Evolutionary conservation across 2,797 vertebrate genomes (phyloP).

Genomic region (Eutrigla gurnardus): DNA sequence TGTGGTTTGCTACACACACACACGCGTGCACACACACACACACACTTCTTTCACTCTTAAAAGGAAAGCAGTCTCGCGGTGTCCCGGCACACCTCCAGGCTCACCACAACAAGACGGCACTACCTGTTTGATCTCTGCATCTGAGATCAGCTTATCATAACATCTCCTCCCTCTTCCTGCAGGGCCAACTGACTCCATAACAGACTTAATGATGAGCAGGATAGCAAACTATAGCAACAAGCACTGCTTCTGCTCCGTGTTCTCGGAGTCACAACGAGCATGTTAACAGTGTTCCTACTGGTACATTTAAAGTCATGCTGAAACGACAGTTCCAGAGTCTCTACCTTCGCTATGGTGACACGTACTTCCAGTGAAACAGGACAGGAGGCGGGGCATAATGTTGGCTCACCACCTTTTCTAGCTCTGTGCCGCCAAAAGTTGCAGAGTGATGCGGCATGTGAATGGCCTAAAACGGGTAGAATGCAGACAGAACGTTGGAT

Average conservation of each 20-base stretch:
- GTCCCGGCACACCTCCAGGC: slow-evolving; percentile 31
- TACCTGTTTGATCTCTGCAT: slow-evolving; percentile 50
- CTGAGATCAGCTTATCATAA: slow-evolving; percentile 43
- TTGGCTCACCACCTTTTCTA: no score
- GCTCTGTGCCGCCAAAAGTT: no score
- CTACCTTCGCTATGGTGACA: neutral
- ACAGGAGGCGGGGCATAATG: no score
- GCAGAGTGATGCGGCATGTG: no score
- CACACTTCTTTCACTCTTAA: slow-evolving; percentile 4
- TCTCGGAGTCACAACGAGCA: neutral
- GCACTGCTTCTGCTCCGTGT: neutral
- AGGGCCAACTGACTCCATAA: slow-evolving; percentile 23
- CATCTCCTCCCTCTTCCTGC: slow-evolving; percentile 45
- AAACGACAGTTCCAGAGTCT: neutral
- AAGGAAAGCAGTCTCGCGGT: slow-evolving; percentile 17
- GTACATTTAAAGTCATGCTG: no score
- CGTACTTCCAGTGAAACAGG: no score
- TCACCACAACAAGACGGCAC: slow-evolving; percentile 36
- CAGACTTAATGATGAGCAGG: slow-evolving; percentile 20
- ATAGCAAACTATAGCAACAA: neutral
- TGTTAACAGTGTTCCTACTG: neutral
- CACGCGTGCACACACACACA: neutral
- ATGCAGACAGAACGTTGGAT: no score
- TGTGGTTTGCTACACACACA: neutral
- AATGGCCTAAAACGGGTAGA: no score